Evolutionary conservation across 2,888 invertebrate genomes (phyloP).

Genomic region (Drosophila fungiperda): DNA sequence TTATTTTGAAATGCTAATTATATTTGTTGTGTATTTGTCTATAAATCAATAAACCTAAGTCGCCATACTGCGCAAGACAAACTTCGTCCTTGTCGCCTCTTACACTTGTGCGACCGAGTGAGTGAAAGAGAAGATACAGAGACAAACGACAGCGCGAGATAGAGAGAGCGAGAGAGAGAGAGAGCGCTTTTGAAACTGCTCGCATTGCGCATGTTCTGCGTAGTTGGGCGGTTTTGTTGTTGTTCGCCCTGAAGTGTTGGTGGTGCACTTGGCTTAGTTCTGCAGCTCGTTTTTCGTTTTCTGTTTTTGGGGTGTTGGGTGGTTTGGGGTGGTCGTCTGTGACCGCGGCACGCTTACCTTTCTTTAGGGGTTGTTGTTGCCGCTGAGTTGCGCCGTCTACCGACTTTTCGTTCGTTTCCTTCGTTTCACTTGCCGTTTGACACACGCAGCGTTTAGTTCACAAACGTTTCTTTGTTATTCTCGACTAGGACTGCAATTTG

Average conservation of each 20-base stretch:
- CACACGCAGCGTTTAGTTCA: conserved; percentile 46
- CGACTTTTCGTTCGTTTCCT: conserved; percentile 16
- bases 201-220: conserved; percentile 55
- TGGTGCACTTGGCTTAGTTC: conserved; percentile 74
- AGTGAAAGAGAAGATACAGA: conserved; percentile 10
- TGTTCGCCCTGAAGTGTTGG: conserved; percentile 27
- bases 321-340: conserved; percentile 18
- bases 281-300: conserved; percentile 20
- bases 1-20: background rate
- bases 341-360: conserved; percentile 52
- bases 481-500: conserved; percentile 14
- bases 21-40: conserved; percentile 14
- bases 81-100: conserved; percentile 49
- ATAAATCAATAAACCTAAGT: conserved; percentile 60
- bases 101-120: conserved; percentile 17
- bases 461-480: conserved; percentile 33
- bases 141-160: conserved; percentile 3
- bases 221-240: conserved; percentile 63
- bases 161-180: conserved; percentile 10
- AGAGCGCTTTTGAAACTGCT: background rate
- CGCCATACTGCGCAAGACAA: conserved; percentile 61
- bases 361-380: conserved; percentile 73
- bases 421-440: conserved; percentile 61
- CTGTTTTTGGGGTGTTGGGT: conserved; percentile 31
- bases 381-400: conserved; percentile 77